These are phyloP conservation scores for Ephestia elutella DNA, from an alignment of 1,140 invertebrate genomes.

Conservation along the genomic window DNA sequence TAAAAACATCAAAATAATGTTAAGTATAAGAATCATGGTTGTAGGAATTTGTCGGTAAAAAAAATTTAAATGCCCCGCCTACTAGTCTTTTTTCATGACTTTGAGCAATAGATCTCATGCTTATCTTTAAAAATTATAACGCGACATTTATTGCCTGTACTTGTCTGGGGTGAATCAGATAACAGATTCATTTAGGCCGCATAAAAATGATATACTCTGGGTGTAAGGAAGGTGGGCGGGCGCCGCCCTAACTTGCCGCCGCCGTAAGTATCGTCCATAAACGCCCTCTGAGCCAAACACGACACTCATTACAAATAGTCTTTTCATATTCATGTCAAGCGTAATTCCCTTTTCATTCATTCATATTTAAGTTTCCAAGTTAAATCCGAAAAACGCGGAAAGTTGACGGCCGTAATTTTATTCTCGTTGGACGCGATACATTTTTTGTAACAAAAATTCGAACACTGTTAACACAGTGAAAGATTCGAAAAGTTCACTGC, in stretches of 20 bases:
- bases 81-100: constrained; percentile 1
- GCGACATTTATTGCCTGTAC: constrained; percentile 32
- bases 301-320: constrained; percentile 44
- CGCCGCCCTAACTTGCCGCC: constrained; percentile 27
- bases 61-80: no score
- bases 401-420: not conserved
- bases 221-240: constrained; percentile 6
- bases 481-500: constrained; percentile 38
- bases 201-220: constrained; percentile 35
- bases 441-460: constrained; percentile 24
- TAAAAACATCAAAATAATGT: no score
- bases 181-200: constrained; percentile 34
- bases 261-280: constrained; percentile 38
- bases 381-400: not conserved
- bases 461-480: constrained; percentile 28
- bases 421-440: not conserved
- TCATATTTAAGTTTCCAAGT: not conserved
- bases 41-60: no score
- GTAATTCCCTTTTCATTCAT: constrained; percentile 28
- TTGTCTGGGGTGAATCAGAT: constrained; percentile 33
- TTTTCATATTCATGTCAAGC: constrained; percentile 38
- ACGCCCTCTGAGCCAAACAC: constrained; percentile 32
- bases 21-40: no score
- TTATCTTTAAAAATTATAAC: constrained; percentile 25
- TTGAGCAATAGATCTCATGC: constrained; percentile 8